phyloP scores from a whole-genome alignment of 1,140 invertebrate species.

The Trinorchestia longiramus region DNA sequence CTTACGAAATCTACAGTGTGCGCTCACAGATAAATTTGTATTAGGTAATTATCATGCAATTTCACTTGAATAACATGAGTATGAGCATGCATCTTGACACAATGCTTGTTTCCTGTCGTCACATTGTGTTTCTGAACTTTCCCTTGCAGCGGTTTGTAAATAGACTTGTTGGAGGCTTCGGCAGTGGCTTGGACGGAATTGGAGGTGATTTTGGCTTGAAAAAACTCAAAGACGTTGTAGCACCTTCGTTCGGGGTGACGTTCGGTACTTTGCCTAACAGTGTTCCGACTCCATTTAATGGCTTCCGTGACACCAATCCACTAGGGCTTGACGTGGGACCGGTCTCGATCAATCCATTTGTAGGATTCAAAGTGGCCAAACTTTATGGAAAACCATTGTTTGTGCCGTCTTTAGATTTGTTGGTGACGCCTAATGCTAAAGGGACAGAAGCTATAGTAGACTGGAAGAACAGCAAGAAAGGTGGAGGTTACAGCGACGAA shows the following conservation, averaged over 20 bases:
- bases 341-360: constrained; percentile 62
- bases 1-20: background rate
- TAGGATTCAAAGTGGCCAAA: constrained; percentile 61
- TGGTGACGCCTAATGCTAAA: constrained; percentile 63
- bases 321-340: constrained; percentile 61
- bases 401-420: constrained; percentile 61
- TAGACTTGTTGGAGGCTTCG: constrained; percentile 38
- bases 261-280: constrained; percentile 49
- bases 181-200: constrained; percentile 50
- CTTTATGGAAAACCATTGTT: constrained; percentile 57
- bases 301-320: constrained; percentile 56
- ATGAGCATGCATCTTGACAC: background rate
- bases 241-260: constrained; percentile 34
- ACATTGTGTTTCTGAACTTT: background rate
- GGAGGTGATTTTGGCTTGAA: background rate
- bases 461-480: background rate
- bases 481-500: constrained; percentile 36
- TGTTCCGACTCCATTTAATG: constrained; percentile 3
- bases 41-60: background rate
- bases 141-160: constrained; percentile 20
- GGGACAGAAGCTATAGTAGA: constrained; percentile 40
- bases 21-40: background rate
- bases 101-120: background rate
- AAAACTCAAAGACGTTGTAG: constrained; percentile 23
- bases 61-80: background rate